A percentile compares a stretch with the other conserved stretches of the same genome.
These are phyloP conservation scores for Datnioides undecimradiatus DNA, from an alignment of 2,113 vertebrate genomes.

Conservation along the genomic window DNA sequence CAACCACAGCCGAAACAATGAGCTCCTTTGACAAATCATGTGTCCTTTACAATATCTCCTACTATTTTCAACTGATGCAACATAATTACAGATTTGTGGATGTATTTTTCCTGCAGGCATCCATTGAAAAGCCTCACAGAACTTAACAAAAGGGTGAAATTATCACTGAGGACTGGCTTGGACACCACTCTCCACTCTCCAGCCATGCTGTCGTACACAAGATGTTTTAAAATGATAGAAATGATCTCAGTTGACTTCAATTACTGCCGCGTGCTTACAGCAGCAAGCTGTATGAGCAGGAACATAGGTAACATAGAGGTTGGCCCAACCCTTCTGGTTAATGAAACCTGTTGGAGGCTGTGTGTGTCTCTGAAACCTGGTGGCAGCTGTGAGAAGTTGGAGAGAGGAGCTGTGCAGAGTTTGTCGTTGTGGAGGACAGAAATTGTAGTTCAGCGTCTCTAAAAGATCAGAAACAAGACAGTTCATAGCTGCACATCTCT, in stretches of 20 bases:
- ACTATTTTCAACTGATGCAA: not conserved
- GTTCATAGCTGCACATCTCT: too few relatives aligned
- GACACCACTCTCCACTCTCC: not conserved
- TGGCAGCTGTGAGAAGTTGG: too few relatives aligned
- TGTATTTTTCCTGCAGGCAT: not conserved
- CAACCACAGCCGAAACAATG: not conserved
- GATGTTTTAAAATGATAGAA: not conserved
- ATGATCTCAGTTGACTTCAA: slow-evolving; percentile 1
- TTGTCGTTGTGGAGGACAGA: too few relatives aligned
- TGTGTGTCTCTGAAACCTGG: too few relatives aligned
- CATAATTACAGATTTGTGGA: not conserved
- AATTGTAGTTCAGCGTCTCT: too few relatives aligned
- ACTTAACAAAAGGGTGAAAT: not conserved
- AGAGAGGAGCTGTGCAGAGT: too few relatives aligned
- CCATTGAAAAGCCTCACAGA: too few relatives aligned
- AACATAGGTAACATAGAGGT: not conserved
- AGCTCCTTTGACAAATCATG: not conserved
- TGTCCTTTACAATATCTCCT: not conserved
- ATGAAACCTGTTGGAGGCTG: not conserved
- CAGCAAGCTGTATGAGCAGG: not conserved
- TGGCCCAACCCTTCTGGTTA: not conserved
- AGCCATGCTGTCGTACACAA: too few relatives aligned
- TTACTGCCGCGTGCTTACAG: not conserved
- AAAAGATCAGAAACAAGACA: too few relatives aligned
- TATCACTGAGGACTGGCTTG: not conserved